Percentiles rank a stretch among this genome's conserved stretches.
phyloP scores from a whole-genome alignment of 2,888 invertebrate genomes.

The Pachymerium ferrugineum region DNA sequence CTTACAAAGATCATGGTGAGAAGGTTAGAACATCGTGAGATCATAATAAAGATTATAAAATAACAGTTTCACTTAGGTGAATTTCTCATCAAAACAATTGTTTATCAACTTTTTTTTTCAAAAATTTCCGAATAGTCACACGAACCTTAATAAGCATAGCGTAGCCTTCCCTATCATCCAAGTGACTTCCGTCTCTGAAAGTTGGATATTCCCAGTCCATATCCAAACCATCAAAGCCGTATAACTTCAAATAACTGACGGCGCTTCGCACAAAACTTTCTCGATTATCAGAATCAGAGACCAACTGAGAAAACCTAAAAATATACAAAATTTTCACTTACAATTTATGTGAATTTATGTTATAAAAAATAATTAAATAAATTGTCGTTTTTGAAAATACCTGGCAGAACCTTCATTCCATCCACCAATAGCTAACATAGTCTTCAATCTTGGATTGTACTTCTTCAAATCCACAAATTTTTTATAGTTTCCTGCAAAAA shows the following conservation, averaged over 20 bases:
- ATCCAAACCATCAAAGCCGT: constrained; percentile 89
- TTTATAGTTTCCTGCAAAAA: constrained; percentile 72
- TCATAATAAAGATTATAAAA: too few relatives aligned
- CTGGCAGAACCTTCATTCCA: constrained; percentile 87
- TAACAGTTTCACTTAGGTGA: too few relatives aligned
- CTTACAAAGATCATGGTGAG: too few relatives aligned
- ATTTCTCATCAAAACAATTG: too few relatives aligned
- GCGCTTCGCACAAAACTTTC: constrained; percentile 60
- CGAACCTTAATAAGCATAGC: constrained; percentile 77
- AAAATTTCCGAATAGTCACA: too few relatives aligned
- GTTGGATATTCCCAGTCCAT: constrained; percentile 72
- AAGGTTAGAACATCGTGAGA: too few relatives aligned
- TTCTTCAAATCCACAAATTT: constrained; percentile 89
- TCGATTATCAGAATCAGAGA: constrained; percentile 67
- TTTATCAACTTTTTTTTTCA: too few relatives aligned
- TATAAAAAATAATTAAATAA: background rate
- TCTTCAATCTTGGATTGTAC: constrained; percentile 85
- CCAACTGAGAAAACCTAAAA: constrained; percentile 71
- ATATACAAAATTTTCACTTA: background rate
- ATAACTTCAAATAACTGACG: constrained; percentile 68
- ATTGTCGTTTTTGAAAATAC: constrained; percentile 35
- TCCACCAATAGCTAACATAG: constrained; percentile 84
- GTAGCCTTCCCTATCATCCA: constrained; percentile 80
- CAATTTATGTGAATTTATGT: background rate
- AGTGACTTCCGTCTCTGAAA: constrained; percentile 66